phyloP scores from a whole-genome alignment of 1,140 invertebrate genomes.

The Triops longicaudatus region DNA sequence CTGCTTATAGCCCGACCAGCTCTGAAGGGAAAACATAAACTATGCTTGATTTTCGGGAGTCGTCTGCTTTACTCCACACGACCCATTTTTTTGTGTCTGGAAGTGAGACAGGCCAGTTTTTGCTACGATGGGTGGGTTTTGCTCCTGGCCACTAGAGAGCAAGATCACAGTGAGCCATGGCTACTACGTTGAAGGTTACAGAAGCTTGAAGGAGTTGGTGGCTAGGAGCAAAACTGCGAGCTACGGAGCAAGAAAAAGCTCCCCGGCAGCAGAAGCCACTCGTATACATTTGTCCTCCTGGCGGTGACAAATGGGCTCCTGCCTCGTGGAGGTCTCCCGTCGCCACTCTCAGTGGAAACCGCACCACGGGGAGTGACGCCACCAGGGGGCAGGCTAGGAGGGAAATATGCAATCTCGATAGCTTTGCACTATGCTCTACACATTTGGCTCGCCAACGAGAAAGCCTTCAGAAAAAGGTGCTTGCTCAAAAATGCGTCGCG shows the following conservation, averaged over 20 bases:
- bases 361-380: background rate
- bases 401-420: no score
- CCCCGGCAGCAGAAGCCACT: background rate
- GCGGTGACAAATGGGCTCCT: constrained; percentile 1
- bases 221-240: background rate
- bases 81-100: no score
- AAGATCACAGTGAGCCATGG: constrained; percentile 5
- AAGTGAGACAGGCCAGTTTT: background rate
- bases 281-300: background rate
- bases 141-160: background rate
- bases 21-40: background rate
- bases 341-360: background rate
- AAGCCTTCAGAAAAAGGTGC: background rate
- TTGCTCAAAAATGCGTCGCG: background rate
- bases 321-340: background rate
- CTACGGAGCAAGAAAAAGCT: background rate
- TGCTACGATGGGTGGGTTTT: background rate
- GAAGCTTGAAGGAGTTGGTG: constrained; percentile 15
- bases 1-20: background rate
- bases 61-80: background rate
- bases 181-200: background rate
- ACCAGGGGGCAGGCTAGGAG: background rate
- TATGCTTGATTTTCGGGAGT: background rate
- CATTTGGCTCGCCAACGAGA: background rate
- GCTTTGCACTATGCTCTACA: background rate